phyloP scores from a whole-genome alignment of 2,888 invertebrate species.

The Drosophila merina region DNA sequence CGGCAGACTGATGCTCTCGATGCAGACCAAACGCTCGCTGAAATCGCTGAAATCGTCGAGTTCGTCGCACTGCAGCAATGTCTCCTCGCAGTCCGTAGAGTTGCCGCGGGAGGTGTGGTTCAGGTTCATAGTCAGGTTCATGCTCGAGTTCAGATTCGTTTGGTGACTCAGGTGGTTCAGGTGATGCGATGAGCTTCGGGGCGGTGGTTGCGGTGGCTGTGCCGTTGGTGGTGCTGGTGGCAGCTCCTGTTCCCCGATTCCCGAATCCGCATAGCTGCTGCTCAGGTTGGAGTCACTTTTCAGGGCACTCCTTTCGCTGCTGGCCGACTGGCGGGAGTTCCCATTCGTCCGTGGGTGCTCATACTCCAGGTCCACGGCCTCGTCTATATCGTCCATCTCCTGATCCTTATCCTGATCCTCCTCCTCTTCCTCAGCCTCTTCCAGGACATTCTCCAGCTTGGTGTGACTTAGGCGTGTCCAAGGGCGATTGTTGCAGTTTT shows the following conservation, averaged over 20 bases:
- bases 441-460: conserved; percentile 79
- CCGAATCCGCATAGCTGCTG: conserved; percentile 82
- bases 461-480: conserved; percentile 73
- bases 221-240: conserved; percentile 10
- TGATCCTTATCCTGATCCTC: conserved; percentile 33
- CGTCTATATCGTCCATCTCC: conserved; percentile 60
- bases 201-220: conserved; percentile 40
- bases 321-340: conserved; percentile 63
- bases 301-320: conserved; percentile 69
- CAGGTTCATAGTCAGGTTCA: conserved; percentile 13
- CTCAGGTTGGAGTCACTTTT: conserved; percentile 82
- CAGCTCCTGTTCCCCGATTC: conserved; percentile 65
- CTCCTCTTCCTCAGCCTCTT: conserved; percentile 70
- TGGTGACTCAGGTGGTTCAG: conserved; percentile 18
- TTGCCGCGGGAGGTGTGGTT: conserved; percentile 76
- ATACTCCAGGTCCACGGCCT: conserved; percentile 58
- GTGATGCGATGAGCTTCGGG: conserved; percentile 45
- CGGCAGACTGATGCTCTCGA: conserved; percentile 84
- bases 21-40: conserved; percentile 81
- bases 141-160: conserved; percentile 2
- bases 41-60: conserved; percentile 71
- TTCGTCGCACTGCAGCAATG: conserved; percentile 81
- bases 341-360: conserved; percentile 45
- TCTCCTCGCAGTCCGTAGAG: conserved; percentile 83
- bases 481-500: conserved; percentile 56